Evolutionary conservation across 1,140 invertebrate species (phyloP), one percentile per base, ranked within the genome.

Genomic region (Lerema accius): DNA sequence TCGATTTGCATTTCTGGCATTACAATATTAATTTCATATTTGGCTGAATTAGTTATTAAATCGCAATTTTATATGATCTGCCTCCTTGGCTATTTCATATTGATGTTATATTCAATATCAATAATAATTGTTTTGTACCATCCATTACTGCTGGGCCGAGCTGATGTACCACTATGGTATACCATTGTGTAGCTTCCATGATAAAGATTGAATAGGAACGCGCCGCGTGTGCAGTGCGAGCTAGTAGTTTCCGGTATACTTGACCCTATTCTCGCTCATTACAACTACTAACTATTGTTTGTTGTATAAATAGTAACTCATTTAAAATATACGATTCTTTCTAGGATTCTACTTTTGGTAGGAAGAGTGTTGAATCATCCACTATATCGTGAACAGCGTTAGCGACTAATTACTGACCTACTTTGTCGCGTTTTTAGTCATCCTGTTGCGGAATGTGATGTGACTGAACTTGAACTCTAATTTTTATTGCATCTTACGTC

Each of bases 201-300:
- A 80, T 78, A 78, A 75, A 78, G 76, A 77, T 73, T 84, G 80
- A 81, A 86, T 84, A 81, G 74, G 67, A 77, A 64, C 78, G 63
- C 28, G 73, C n/a, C 80, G 81, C 80, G 73, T 78, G 82, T 79
- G 80, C 73, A 76, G 65, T 69, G 67, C 64, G 67, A 69, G 65
- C 46, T 58, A 68, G n/a, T n/a, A 28, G 71, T 66, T 85, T 87
- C 82, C 84, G 84, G 78, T 85, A 87, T 81, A 84, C 84, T 87
- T 87, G 84, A 87, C 84, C 81, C 64, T 59, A 72, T 83, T 87
- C 43, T 65, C 49, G 63, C 62, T 74, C 73, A 71, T 75, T 81
- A 76, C 74, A 67, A 58, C 65, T 74, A 58, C 60, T 51, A 71
- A 59, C 68, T 74, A 76, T 69, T 73, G 51, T 72, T 56, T 61